A percentile compares a stretch with the other conserved stretches of the same genome.
These are phyloP conservation scores for Zaprionus gabonicus DNA, from an alignment of 1,140 invertebrate genomes.

Conservation along the genomic window DNA sequence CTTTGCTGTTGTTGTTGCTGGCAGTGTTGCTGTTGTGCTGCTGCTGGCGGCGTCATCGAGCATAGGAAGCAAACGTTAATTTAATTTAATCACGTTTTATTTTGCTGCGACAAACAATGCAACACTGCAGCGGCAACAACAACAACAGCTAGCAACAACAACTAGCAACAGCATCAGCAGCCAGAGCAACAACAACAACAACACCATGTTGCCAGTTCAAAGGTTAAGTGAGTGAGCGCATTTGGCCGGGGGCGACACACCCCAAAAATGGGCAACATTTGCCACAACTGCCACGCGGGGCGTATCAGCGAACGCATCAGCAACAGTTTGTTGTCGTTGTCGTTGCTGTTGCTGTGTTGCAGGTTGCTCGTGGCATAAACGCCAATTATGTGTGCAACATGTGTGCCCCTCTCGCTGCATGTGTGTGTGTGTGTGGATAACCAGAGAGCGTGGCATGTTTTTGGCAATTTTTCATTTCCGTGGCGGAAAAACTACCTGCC, in stretches of 20 bases:
- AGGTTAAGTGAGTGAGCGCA: conserved; percentile 82
- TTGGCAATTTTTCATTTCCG: conserved; percentile 81
- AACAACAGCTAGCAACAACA: conserved; percentile 1
- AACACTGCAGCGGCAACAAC: conserved; percentile 22
- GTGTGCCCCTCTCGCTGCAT: conserved; percentile 24
- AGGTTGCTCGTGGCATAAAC: conserved; percentile 77
- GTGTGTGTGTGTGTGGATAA: conserved; percentile 39
- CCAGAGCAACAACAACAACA: conserved; percentile 16
- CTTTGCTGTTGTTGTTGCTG: background rate
- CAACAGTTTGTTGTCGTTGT: conserved; percentile 57
- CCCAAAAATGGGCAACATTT: conserved; percentile 61
- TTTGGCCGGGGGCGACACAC: conserved; percentile 75
- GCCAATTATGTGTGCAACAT: conserved; percentile 70
- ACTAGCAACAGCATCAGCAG: conserved; percentile 22
- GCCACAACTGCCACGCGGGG: conserved; percentile 48
- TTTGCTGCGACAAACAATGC: conserved; percentile 57
- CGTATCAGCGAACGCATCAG: conserved; percentile 67
- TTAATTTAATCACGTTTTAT: conserved; percentile 82
- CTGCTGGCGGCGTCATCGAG: conserved; percentile 21
- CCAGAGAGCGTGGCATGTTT: conserved; percentile 73
- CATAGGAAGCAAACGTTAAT: conserved; percentile 79
- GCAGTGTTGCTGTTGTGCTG: conserved; percentile 23
- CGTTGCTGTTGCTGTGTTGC: conserved; percentile 58
- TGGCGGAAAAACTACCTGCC: conserved; percentile 46
- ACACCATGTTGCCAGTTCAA: conserved; percentile 69